These are phyloP conservation scores for Drosophila paulistorum DNA, from an alignment of 1,140 invertebrate genomes.

Conservation along the genomic window DNA sequence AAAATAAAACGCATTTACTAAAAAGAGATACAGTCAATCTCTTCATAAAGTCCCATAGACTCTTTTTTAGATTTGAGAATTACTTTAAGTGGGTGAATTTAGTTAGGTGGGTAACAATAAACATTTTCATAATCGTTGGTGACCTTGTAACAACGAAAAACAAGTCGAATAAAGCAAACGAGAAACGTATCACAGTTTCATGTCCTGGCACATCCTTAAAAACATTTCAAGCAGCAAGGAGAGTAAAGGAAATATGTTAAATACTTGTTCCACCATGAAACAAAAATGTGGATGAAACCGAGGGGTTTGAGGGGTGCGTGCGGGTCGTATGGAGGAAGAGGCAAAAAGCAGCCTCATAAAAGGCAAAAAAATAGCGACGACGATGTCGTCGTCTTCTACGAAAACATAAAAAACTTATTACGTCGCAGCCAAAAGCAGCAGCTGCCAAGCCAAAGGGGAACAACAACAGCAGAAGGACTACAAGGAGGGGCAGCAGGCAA, in stretches of 20 bases:
- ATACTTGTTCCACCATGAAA: constrained; percentile 35
- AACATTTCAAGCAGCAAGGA: constrained; percentile 48
- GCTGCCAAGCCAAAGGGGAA: constrained; percentile 8
- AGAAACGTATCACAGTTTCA: not conserved
- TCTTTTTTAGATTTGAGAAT: not conserved
- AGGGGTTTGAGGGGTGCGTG: not conserved
- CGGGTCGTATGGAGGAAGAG: not conserved
- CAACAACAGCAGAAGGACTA: not conserved
- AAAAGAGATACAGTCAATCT: too few relatives aligned
- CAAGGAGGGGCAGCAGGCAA: not conserved
- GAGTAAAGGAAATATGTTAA: constrained; percentile 59
- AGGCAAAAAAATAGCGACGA: constrained; percentile 27
- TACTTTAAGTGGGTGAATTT: not conserved
- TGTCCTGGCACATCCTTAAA: constrained; percentile 56
- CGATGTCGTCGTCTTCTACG: constrained; percentile 17
- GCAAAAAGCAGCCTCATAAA: constrained; percentile 42
- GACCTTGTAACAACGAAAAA: constrained; percentile 14
- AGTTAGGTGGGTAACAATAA: not conserved
- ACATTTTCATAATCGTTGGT: constrained; percentile 21
- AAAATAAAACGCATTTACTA: too few relatives aligned
- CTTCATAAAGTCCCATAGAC: not conserved
- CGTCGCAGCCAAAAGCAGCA: constrained; percentile 40
- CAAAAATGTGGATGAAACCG: constrained; percentile 7
- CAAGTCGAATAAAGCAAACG: constrained; percentile 16
- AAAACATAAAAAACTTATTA: constrained; percentile 50